These are phyloP conservation scores for Eucera pruinosa DNA, from an alignment of 2,888 invertebrate species.

Conservation along the genomic window DNA sequence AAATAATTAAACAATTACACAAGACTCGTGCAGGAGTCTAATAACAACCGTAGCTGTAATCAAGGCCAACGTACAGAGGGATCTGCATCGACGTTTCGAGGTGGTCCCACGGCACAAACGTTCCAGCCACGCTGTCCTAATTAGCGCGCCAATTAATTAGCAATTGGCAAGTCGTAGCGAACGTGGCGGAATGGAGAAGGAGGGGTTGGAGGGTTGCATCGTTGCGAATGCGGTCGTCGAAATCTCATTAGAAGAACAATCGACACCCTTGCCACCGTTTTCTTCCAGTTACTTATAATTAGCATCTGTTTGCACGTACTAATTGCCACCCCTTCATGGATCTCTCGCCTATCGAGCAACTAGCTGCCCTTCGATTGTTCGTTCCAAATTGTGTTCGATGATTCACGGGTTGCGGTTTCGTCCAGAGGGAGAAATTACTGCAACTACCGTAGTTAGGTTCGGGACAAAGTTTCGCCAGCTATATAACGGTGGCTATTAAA, in stretches of 20 bases:
- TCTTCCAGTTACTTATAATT: conserved; percentile 65
- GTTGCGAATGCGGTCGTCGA: conserved; percentile 48
- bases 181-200: not conserved
- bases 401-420: not conserved
- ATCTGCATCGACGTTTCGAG: conserved; percentile 36
- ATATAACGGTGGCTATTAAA: too few relatives aligned
- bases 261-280: conserved; percentile 44
- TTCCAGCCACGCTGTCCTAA: conserved; percentile 57
- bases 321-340: conserved; percentile 46
- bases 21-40: not conserved
- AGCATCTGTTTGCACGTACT: conserved; percentile 51
- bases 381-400: conserved; percentile 14
- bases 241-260: conserved; percentile 72
- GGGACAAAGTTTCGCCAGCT: too few relatives aligned
- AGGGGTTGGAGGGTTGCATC: conserved; percentile 3
- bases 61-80: conserved; percentile 36
- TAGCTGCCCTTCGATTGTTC: conserved; percentile 11
- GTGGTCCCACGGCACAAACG: conserved; percentile 33
- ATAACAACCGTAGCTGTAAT: conserved; percentile 30
- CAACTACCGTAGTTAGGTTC: not conserved
- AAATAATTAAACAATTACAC: not conserved
- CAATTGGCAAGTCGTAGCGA: conserved; percentile 59
- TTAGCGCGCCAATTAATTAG: conserved; percentile 71
- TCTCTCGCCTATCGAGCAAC: conserved; percentile 9
- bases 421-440: not conserved